Evolutionary conservation across 2,113 vertebrate species (phyloP), one percentile per base, ranked within the genome.

Genomic region (Siniperca knerii): DNA sequence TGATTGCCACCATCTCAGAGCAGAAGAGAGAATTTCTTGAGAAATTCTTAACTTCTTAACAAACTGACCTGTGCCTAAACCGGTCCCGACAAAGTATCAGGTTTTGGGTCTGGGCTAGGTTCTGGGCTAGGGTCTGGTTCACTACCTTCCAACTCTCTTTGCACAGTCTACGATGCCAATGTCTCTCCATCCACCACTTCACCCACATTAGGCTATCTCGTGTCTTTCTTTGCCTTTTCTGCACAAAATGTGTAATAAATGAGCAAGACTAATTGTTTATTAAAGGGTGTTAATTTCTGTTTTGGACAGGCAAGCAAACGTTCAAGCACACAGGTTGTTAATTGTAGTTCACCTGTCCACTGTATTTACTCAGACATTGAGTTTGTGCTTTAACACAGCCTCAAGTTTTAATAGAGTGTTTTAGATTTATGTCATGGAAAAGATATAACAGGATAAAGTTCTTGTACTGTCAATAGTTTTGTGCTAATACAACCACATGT

Each of bases 201-300:
- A 62, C 57, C 48, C 68, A 40, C 67, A 58, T 83, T 54, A 82
- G n/a, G 13, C 61, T 33, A n/a, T 64, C 42, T 58, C 48, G 29
- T 62, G 21, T 72, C 40, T 67, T 11, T 25, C 48, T 66, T 75
- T 60, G 42, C 46, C 54, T 37, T 61, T 33, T 20, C 44, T 61
- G 76, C 62, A 69, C 50, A 73, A 58, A 58, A 35, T 12, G 11
- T 54, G 20, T 44, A 9, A 67, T 55, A 35, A 29, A 76, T 71
- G 72, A 80, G 46, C 77, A 46, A 8, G 16, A 55, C 44, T 75
- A 68, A 79, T 75, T 69, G 71, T 46, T 80, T 79, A 69, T 62
- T 75, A 75, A 62, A 64, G 37, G 57, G 5, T 12, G 37, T 40
- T 55, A 33, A 60, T 61, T 58, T 37, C 23, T 48, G 10, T 37